phyloP scores from a whole-genome alignment of 2,113 vertebrate genomes.

The Grammomys surdaster region DNA sequence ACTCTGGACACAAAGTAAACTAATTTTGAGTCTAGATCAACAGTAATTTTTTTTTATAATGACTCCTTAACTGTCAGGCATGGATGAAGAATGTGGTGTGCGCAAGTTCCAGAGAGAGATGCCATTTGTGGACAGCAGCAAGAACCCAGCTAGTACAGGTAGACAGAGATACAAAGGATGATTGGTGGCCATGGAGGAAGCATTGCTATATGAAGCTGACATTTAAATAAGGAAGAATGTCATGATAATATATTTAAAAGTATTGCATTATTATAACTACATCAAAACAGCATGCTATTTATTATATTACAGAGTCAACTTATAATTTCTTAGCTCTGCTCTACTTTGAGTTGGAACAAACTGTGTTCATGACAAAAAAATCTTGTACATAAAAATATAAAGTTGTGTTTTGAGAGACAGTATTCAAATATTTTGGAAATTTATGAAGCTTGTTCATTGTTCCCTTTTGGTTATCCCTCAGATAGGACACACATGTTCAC shows the following conservation, averaged over 20 bases:
- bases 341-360: constrained; percentile 51
- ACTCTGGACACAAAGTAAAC: background rate
- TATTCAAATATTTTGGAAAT: constrained; percentile 39
- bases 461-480: background rate
- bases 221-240: background rate
- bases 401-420: background rate
- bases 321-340: background rate
- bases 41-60: background rate
- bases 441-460: background rate
- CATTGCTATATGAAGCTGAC: background rate
- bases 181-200: background rate
- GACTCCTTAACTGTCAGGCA: accelerated
- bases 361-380: background rate
- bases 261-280: background rate
- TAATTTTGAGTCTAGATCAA: background rate
- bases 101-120: background rate
- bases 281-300: background rate
- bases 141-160: background rate
- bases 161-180: background rate
- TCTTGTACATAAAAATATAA: background rate
- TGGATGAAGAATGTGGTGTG: background rate
- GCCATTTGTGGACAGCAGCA: background rate
- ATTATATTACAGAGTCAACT: background rate
- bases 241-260: constrained; percentile 16
- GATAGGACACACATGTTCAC: background rate